Percentiles rank a stretch among this genome's conserved stretches.
These are phyloP conservation scores for Drosophila rubida DNA, from an alignment of 2,888 invertebrate species.

Conservation along the genomic window DNA sequence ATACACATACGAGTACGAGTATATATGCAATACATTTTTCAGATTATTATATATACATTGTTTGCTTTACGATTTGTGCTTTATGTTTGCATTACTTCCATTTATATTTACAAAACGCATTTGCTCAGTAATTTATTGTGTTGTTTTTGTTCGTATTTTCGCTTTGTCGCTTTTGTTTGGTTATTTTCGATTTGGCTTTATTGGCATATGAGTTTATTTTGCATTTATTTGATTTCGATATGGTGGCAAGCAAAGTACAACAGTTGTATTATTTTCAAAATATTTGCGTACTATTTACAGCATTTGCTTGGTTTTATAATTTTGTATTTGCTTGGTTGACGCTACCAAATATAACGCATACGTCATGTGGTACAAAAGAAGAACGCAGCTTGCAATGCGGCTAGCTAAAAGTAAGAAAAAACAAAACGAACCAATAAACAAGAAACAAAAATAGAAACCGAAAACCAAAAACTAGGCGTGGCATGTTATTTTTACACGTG, in stretches of 20 bases:
- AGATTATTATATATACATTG: slow-evolving; percentile 13
- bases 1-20: background rate
- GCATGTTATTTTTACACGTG: slow-evolving; percentile 55
- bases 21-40: background rate
- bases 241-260: slow-evolving; percentile 42
- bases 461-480: slow-evolving; percentile 51
- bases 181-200: background rate
- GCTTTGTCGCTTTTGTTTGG: background rate
- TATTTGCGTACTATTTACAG: slow-evolving; percentile 58
- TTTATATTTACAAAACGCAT: slow-evolving; percentile 32
- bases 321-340: slow-evolving; percentile 26
- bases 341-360: slow-evolving; percentile 71
- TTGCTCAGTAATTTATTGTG: background rate
- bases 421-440: slow-evolving; percentile 38
- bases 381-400: slow-evolving; percentile 77
- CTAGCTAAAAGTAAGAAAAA: slow-evolving; percentile 65
- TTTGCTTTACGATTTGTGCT: slow-evolving; percentile 19
- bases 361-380: slow-evolving; percentile 72
- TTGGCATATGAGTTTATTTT: background rate
- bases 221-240: slow-evolving; percentile 29
- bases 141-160: background rate
- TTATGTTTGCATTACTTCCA: background rate
- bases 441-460: slow-evolving; percentile 19
- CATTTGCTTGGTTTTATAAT: slow-evolving; percentile 41
- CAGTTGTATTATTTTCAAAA: slow-evolving; percentile 4